Evolutionary conservation across 2,888 invertebrate genomes (phyloP).

Genomic region (Sturmia bella): DNA sequence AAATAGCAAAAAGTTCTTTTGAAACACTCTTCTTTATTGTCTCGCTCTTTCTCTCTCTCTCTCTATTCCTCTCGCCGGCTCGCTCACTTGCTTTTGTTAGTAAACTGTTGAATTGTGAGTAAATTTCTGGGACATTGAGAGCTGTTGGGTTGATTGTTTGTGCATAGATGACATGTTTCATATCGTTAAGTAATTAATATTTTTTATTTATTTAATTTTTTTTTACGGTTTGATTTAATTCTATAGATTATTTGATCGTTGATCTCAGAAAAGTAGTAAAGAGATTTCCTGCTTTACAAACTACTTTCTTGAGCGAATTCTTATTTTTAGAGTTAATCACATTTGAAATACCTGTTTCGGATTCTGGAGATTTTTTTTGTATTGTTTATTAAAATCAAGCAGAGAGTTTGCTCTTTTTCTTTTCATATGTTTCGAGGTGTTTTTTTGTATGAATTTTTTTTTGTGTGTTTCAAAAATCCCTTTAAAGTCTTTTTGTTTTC

Average conservation of each 20-base stretch:
- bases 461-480: constrained; percentile 48
- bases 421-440: constrained; percentile 32
- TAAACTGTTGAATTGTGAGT: constrained; percentile 18
- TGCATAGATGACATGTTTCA: constrained; percentile 26
- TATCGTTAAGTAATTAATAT: not conserved
- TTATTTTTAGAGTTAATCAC: constrained; percentile 36
- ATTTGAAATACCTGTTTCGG: constrained; percentile 4
- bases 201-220: not conserved
- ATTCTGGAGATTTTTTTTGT: constrained; percentile 14
- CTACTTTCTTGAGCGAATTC: not conserved
- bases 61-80: constrained; percentile 29
- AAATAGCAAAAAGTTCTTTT: constrained; percentile 26
- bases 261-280: too few relatives aligned
- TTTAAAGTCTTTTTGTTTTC: constrained; percentile 47
- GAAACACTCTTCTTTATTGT: constrained; percentile 33
- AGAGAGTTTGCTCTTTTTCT: not conserved
- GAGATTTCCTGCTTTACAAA: too few relatives aligned
- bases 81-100: constrained; percentile 34
- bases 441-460: constrained; percentile 24
- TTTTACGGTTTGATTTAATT: too few relatives aligned
- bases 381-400: not conserved
- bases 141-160: not conserved
- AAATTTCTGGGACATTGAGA: constrained; percentile 16
- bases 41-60: constrained; percentile 37
- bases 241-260: too few relatives aligned